Evolutionary conservation across 2,113 vertebrate genomes (phyloP).

Genomic region (Dinomys branickii): DNA sequence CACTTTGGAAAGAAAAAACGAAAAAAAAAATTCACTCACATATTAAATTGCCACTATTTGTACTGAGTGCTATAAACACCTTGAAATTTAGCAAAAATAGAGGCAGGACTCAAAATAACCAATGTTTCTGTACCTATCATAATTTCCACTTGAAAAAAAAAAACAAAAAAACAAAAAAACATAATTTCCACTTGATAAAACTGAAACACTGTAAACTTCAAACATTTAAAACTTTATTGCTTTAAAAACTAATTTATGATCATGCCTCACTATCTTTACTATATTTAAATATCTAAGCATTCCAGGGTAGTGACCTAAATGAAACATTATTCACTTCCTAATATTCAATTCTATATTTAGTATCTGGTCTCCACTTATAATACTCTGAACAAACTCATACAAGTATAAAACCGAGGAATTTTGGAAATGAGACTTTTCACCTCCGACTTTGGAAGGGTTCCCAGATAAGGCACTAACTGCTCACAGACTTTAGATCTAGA

Average conservation of each 20-base stretch:
- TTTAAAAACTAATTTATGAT: constrained; percentile 46
- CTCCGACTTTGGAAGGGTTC: constrained; percentile 48
- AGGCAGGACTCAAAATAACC: constrained; percentile 43
- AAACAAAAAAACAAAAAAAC: too few species aligned
- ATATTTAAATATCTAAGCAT: constrained; percentile 23
- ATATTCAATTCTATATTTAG: constrained; percentile 64
- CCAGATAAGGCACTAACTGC: neutral
- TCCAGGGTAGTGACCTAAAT: constrained; percentile 19
- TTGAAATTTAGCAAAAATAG: constrained; percentile 58
- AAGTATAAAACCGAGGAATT: constrained; percentile 52
- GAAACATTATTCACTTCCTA: constrained; percentile 55
- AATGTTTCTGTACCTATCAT: constrained; percentile 3
- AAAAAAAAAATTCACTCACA: neutral
- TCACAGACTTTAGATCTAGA: neutral
- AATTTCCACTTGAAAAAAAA: constrained; percentile 42
- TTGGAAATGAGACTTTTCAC: constrained; percentile 68
- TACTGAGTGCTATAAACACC: neutral
- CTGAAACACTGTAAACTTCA: neutral
- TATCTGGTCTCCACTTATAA: constrained; percentile 32
- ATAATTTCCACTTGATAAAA: constrained; percentile 42
- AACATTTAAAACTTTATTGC: constrained; percentile 27
- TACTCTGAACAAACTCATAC: neutral
- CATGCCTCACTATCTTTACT: constrained; percentile 4
- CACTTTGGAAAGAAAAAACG: neutral
- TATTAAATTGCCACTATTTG: constrained; percentile 14